A percentile compares a stretch with the other conserved stretches of the same genome.
These are phyloP conservation scores for Pachycephus smyrnensis DNA, from an alignment of 2,888 invertebrate species.

Conservation along the genomic window DNA sequence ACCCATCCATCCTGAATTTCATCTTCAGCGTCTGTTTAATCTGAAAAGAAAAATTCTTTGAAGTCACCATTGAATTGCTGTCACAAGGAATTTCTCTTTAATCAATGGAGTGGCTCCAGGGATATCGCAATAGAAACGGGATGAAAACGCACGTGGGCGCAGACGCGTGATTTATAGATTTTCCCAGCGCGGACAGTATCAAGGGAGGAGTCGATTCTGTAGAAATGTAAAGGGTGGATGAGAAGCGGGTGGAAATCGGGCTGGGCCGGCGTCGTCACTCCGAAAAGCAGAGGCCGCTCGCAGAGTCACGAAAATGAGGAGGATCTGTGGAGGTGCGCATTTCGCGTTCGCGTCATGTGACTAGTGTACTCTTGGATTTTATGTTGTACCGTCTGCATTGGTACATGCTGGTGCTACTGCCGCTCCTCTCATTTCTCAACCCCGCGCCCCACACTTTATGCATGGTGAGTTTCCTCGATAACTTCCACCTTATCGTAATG, in stretches of 20 bases:
- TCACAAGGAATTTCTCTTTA: neutral
- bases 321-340: constrained; percentile 30
- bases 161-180: constrained; percentile 65
- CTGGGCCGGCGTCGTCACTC: constrained; percentile 30
- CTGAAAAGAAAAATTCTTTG: neutral
- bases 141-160: constrained; percentile 42
- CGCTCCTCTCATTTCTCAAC: neutral
- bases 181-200: constrained; percentile 42
- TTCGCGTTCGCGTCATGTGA: constrained; percentile 41
- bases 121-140: neutral
- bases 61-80: neutral
- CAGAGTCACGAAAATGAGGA: constrained; percentile 18
- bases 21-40: neutral
- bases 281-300: constrained; percentile 12
- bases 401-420: neutral
- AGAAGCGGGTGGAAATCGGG: constrained; percentile 27
- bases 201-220: constrained; percentile 21
- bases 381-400: constrained; percentile 16
- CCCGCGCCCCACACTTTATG: neutral
- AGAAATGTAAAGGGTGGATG: constrained; percentile 21
- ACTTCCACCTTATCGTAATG: neutral
- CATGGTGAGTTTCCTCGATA: neutral
- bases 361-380: constrained; percentile 29
- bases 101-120: neutral
- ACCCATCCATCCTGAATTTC: neutral